Evolutionary conservation across 2,888 invertebrate genomes (phyloP).

Genomic region (Yponomeuta plumbellus): DNA sequence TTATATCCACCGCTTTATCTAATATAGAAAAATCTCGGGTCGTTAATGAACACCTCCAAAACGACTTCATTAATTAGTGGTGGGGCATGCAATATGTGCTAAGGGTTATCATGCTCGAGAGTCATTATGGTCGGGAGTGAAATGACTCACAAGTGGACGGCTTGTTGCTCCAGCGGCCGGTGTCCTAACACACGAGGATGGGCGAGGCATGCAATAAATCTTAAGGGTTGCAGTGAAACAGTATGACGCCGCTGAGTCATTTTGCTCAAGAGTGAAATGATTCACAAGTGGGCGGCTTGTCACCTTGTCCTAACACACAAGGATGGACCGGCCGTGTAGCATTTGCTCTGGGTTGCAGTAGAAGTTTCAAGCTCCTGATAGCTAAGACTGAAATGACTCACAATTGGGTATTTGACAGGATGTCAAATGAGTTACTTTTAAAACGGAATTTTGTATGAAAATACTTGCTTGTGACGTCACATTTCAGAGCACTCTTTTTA

Average conservation of each 20-base stretch:
- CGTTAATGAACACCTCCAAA: too few relatives aligned
- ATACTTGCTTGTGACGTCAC: too few relatives aligned
- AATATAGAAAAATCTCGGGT: too few relatives aligned
- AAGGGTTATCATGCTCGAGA: not conserved
- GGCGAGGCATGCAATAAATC: slow-evolving; percentile 93
- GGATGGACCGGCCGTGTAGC: slow-evolving; percentile 28
- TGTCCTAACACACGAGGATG: slow-evolving; percentile 92
- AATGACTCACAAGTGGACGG: slow-evolving; percentile 85
- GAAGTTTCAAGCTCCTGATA: too few relatives aligned
- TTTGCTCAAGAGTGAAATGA: slow-evolving; percentile 20
- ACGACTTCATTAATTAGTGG: too few relatives aligned
- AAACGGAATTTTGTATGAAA: too few relatives aligned
- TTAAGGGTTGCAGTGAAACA: slow-evolving; percentile 91
- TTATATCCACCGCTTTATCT: too few relatives aligned
- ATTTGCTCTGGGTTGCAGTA: not conserved
- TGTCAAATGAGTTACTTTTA: too few relatives aligned
- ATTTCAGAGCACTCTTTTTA: too few relatives aligned
- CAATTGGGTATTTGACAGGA: too few relatives aligned
- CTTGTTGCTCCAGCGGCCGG: slow-evolving; percentile 89
- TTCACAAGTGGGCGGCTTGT: slow-evolving; percentile 88
- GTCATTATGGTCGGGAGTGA: slow-evolving; percentile 2
- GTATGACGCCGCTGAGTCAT: slow-evolving; percentile 81
- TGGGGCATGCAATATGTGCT: too few relatives aligned
- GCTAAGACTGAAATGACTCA: slow-evolving; percentile 52
- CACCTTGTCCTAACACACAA: slow-evolving; percentile 92